Evolutionary conservation across 2,113 vertebrate genomes (phyloP), one percentile per base, ranked within the genome.

Genomic region (Hypomesus transpacificus): DNA sequence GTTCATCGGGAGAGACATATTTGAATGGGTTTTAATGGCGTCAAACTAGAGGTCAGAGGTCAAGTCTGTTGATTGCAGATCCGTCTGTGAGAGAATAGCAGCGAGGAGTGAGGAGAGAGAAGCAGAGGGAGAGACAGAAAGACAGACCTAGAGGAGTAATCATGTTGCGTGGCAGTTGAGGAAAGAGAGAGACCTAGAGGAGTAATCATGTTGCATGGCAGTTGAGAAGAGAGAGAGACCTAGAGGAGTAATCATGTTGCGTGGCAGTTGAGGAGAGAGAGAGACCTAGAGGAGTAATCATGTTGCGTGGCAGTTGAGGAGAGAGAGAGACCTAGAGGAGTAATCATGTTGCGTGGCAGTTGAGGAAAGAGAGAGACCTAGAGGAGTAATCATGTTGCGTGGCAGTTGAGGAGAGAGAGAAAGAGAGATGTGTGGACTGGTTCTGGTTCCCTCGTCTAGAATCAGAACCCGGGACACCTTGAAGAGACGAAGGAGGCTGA

Each of bases 31-130:
- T 82, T 73, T 86, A 80, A 84, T 86, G 73, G 71, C 71, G 73
- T 76, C 82, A 84, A 80, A 71, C 68, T 68, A 59, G 14, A 79
- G 82, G 85, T 86, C 80, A 88, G 69, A 86, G 87, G 87, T 46
- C 82, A 84, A 21, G 73, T 74, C 69, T 66, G 64, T 71, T 79
- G 74, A 84, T 86, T 82, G 75, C 70, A 60, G 2, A 52, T 52
- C 51, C 46, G 66, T 61, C 39, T 66, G 56, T 61, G 16, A 61
- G 54, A 66, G 21, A 54, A 75, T 26, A 63, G 65, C 39, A 67
- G 75, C 57, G 58, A 24, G 50, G 57, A 65, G 18, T 31, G 58
- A 68, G 59, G 71, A 56, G 76, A 39, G 63, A 74, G 71, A 69
- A 14, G 56, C 17, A 28, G n/a, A 75, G 58, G 52, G 4, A 22